Evolutionary conservation across 1,140 invertebrate genomes (phyloP), one percentile per base, ranked within the genome.

Genomic region (Megathymus violae): DNA sequence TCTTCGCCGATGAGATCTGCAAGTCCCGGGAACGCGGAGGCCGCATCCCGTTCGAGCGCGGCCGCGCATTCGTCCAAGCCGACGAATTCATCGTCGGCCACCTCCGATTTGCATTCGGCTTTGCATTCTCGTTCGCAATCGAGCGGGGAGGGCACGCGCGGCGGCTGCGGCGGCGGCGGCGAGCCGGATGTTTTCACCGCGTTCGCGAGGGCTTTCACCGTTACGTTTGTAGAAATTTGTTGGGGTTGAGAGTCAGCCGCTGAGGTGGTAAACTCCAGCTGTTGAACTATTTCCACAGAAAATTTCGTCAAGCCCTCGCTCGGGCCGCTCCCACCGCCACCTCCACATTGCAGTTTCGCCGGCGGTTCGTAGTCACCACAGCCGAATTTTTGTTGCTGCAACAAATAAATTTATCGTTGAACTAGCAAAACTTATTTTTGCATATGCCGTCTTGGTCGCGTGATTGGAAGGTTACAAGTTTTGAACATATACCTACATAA

Each of bases 181-280:
- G 62, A 94, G 92, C 84, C 96, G 74, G 95, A 96, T 70, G 96
- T 96, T 40, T 96, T 94, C 41, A 96, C 96, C 1, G 96, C 94
- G 76, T 97, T 97, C 25, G 96, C 95, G 52, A 97, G 92, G 0
- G 97, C 95, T 80, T 97, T 97, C 27, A 98, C 96, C 4, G 96
- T 97, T n/a, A 98, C 96, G 90, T 97, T 97, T 40, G 97, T 97
- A 19, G 96, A 97, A 50, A 97, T 97, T 80, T 97, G 96, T 74
- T 97, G 96, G n/a, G 96, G 94, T 74, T 96, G 95, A 4, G 95
- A 95, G 80, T 95, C 95, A 17, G 95, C 94, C 34, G 95, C 95
- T 4, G 95, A 96, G 15, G 95, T 96, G 16, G 96, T 97, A 76
- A 97, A 97, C 73, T 97, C 96, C 9, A 97, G 81, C 80, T 98